A percentile compares a stretch with the other conserved stretches of the same genome.
Evolutionary conservation across 1,140 invertebrate species (phyloP).

Genomic region (Chironomus tepperi): DNA sequence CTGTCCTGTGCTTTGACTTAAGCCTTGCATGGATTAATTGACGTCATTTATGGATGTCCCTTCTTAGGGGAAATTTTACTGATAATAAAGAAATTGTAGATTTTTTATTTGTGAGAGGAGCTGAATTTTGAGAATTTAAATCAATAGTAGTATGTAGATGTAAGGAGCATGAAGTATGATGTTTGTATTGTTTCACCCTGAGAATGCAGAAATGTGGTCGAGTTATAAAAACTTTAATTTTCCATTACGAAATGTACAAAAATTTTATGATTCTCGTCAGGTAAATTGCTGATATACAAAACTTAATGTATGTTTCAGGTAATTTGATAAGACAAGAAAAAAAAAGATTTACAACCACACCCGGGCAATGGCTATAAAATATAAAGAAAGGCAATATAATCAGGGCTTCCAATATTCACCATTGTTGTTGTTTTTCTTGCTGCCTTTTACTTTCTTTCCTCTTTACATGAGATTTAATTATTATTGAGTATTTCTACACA

Average conservation of each 20-base stretch:
- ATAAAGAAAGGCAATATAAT: conserved; percentile 1
- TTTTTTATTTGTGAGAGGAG: too few species aligned
- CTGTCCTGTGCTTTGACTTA: too few species aligned
- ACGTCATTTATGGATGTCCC: too few species aligned
- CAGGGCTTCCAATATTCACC: background rate
- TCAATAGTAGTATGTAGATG: too few species aligned
- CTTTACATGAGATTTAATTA: background rate
- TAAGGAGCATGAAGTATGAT: background rate
- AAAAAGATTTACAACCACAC: background rate
- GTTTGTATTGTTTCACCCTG: background rate
- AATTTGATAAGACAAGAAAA: conserved; percentile 1
- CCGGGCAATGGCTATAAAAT: background rate
- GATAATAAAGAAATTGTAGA: too few species aligned
- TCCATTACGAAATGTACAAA: background rate
- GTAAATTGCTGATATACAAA: conserved; percentile 14
- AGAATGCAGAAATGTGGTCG: conserved; percentile 1
- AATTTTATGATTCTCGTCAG: background rate
- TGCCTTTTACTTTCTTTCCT: background rate
- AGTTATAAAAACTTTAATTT: conserved; percentile 15
- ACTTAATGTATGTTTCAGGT: conserved; percentile 13
- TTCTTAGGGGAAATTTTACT: too few species aligned
- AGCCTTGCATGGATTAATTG: too few species aligned
- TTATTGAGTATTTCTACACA: background rate
- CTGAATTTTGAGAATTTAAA: too few species aligned
- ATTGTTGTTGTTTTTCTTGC: background rate